phyloP scores from a whole-genome alignment of 2,113 vertebrate genomes.

The Anhinga rufa region DNA sequence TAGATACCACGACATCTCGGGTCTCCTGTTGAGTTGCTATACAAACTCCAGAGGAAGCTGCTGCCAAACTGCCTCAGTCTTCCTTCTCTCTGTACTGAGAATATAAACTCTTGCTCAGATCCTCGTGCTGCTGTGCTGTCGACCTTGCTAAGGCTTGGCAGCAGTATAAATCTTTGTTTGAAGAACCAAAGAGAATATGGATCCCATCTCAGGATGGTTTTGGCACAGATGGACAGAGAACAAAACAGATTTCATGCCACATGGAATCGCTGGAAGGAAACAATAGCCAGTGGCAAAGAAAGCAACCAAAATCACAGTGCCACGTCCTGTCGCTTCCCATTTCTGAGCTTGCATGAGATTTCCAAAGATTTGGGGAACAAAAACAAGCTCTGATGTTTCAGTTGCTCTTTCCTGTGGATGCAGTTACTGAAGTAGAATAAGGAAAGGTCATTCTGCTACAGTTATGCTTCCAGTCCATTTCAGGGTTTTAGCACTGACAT shows the following conservation, averaged over 20 bases:
- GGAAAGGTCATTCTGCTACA: neutral
- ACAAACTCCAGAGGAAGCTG: neutral
- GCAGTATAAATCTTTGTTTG: neutral
- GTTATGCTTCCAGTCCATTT: constrained; percentile 20
- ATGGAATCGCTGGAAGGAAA: neutral
- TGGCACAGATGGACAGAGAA: neutral
- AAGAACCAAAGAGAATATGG: neutral
- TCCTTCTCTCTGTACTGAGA: neutral
- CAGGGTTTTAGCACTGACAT: constrained; percentile 33
- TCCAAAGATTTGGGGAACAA: neutral
- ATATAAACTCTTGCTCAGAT: neutral
- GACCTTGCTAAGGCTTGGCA: neutral
- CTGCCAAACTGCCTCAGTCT: neutral
- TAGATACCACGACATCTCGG: accelerated
- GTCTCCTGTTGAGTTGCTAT: neutral
- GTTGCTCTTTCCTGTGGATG: neutral
- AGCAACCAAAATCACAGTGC: neutral
- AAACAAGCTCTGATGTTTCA: neutral
- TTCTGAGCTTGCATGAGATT: neutral
- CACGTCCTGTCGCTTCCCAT: neutral
- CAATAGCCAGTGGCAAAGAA: neutral
- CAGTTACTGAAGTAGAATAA: neutral
- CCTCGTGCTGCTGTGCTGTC: accelerated
- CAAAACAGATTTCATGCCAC: constrained; percentile 3
- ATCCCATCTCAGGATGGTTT: neutral